Conservation (phyloP, 1,140 invertebrate species). For the Drosophila saltans region DNA sequence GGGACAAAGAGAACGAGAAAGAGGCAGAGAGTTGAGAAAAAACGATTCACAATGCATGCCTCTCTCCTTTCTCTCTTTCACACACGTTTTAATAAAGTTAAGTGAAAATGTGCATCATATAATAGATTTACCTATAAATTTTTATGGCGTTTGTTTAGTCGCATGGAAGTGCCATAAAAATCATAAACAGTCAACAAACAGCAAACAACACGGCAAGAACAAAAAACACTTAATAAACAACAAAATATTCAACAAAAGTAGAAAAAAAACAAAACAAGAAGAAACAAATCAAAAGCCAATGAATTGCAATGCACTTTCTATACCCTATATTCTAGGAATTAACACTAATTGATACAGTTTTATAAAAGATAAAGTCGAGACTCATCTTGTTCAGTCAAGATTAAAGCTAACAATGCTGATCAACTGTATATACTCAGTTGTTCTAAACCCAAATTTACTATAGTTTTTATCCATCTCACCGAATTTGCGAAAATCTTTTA, state of each 20-base stretch:
- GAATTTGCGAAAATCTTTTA: too few species aligned
- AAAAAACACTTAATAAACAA: constrained; percentile 23
- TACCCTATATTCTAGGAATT: background rate
- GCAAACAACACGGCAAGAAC: constrained; percentile 29
- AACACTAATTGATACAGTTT: too few species aligned
- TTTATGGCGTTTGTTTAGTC: constrained; percentile 70
- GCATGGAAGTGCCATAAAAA: constrained; percentile 72
- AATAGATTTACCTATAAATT: constrained; percentile 60
- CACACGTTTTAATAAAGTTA: constrained; percentile 40
- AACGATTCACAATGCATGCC: too few species aligned
- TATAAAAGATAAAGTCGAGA: too few species aligned
- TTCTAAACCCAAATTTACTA: too few species aligned
- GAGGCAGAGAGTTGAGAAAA: too few species aligned
- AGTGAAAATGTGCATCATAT: constrained; percentile 44
- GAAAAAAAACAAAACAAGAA: background rate
- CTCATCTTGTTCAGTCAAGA: too few species aligned
- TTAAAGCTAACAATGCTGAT: too few species aligned
- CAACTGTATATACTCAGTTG: too few species aligned
- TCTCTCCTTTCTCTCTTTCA: too few species aligned
- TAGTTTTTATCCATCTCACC: too few species aligned
- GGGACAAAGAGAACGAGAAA: background rate
- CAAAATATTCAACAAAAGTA: constrained; percentile 7
- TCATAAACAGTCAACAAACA: constrained; percentile 57
- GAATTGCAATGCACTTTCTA: background rate
- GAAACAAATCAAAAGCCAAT: constrained; percentile 27